Percentiles rank a stretch among this genome's conserved stretches.
These are phyloP conservation scores for Charadrius vociferus DNA, from an alignment of 2,113 vertebrate genomes.

Conservation along the genomic window DNA sequence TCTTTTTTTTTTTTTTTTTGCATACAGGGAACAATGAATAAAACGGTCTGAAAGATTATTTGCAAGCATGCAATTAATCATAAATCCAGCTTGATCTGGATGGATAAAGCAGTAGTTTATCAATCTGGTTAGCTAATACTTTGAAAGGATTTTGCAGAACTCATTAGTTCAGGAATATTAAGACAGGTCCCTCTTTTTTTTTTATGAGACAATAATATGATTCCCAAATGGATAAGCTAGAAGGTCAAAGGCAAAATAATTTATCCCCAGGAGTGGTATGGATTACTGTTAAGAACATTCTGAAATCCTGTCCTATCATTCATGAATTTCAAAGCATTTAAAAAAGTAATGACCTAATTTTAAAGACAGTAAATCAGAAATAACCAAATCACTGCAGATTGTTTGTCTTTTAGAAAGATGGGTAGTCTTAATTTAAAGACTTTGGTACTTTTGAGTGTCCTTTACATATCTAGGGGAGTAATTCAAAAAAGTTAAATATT, in stretches of 20 bases:
- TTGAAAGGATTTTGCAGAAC: slow-evolving; percentile 8
- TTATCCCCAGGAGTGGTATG: background rate
- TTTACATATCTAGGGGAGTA: background rate
- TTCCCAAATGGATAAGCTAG: background rate
- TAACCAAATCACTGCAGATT: background rate
- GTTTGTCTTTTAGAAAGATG: background rate
- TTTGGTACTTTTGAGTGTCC: background rate
- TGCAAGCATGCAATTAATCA: background rate
- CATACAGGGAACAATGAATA: background rate
- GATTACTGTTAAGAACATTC: background rate
- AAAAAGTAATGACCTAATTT: background rate
- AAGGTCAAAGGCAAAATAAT: background rate
- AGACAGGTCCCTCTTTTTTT: background rate
- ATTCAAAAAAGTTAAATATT: background rate
- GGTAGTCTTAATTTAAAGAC: background rate
- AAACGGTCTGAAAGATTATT: background rate
- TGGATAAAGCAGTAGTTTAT: background rate
- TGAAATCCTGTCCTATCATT: background rate
- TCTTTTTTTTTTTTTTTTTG: background rate
- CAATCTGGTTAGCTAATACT: background rate
- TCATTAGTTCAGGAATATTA: slow-evolving; percentile 23
- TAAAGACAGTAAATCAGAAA: background rate
- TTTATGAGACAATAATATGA: background rate
- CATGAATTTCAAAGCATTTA: background rate
- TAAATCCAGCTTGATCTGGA: slow-evolving; percentile 29